phyloP scores from a whole-genome alignment of 2,797 vertebrate species.

The Pogonophryne albipinna region DNA sequence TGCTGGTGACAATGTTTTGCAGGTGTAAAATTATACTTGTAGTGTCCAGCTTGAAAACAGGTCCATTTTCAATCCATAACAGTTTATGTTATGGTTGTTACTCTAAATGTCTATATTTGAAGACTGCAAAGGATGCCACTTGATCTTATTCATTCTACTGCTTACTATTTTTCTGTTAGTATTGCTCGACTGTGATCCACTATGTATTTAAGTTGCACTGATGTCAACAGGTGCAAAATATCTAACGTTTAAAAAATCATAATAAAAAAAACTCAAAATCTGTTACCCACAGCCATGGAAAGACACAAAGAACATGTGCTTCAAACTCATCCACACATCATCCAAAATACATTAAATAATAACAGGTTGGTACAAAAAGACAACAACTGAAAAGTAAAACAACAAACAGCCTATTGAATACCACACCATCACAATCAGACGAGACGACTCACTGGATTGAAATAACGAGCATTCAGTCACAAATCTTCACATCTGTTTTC shows the following conservation, averaged over 20 bases:
- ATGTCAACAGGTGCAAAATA: constrained; percentile 44
- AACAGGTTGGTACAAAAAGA: constrained; percentile 54
- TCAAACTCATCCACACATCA: constrained; percentile 67
- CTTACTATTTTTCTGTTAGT: constrained; percentile 42
- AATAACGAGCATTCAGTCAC: constrained; percentile 75
- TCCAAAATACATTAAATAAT: constrained; percentile 56
- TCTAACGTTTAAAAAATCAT: not conserved
- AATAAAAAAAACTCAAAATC: not conserved
- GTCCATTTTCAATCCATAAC: constrained; percentile 22
- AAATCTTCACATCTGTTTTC: constrained; percentile 75
- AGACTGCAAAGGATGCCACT: constrained; percentile 34
- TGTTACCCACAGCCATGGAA: constrained; percentile 53
- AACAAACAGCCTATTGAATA: constrained; percentile 67
- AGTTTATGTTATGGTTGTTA: constrained; percentile 7
- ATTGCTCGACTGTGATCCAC: constrained; percentile 68
- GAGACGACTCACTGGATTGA: constrained; percentile 79
- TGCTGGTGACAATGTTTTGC: constrained; percentile 79
- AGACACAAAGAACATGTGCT: constrained; percentile 52
- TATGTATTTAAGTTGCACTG: constrained; percentile 44
- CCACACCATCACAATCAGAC: constrained; percentile 77
- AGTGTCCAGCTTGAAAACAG: constrained; percentile 37
- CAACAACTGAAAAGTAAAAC: constrained; percentile 54
- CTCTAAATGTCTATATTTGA: constrained; percentile 27
- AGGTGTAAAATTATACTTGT: constrained; percentile 31
- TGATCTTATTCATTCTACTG: constrained; percentile 12